Base-by-base conservation (phyloP, 1,140 invertebrate genomes). In the Wasmannia auropunctata region DNA sequence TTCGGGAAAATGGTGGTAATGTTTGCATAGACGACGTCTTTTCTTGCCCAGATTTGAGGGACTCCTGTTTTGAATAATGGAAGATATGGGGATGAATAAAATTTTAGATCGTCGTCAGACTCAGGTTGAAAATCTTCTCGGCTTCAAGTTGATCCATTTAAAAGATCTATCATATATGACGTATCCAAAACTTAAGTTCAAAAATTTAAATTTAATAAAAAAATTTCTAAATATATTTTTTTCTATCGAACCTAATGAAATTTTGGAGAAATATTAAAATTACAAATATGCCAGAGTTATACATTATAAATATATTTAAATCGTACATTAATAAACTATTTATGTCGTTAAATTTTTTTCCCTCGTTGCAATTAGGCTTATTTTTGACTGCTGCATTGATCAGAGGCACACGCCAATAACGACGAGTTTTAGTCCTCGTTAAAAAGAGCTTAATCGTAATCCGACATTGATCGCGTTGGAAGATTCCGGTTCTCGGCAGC, bases 41-140 rank as follows among this genome's bases (percentile, higher is more conserved):
- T 70, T 72, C 25, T 31, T 70, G 34, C 56, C 58, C 51, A 86
- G 88, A 89, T 89, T 89, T 85, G 65, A 88, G 60, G 54, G 56
- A 85, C 28, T 67, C 72, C 75, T 77, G 75, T 86, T 88, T 88
- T 89, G 88, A 89, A 89, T 89, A 88, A 89, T 89, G 88, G 83
- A 86, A 80, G 75, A 88, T 67, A 63, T 49, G 74, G 70, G n/a
- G 40, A 49, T 75, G 75, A 86, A 86, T 83, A 83, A 83, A 81
- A 74, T 72, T 83, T 81, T 83, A 83, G 37, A 19, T 72, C 62
- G 43, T 63, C 62, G 51, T 58, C 79, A 43, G 25, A 58, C n/a
- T 83, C 49, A 56, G 22, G 6, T 40, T 43, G 46, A 43, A 58
- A 11, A 58, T 72, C 51, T 34, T 7, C 31, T 72, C 51, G 40